A percentile compares a stretch with the other conserved stretches of the same genome.
Evolutionary conservation across 2,888 invertebrate genomes (phyloP).

Genomic region (Euspilapteryx auroguttella): DNA sequence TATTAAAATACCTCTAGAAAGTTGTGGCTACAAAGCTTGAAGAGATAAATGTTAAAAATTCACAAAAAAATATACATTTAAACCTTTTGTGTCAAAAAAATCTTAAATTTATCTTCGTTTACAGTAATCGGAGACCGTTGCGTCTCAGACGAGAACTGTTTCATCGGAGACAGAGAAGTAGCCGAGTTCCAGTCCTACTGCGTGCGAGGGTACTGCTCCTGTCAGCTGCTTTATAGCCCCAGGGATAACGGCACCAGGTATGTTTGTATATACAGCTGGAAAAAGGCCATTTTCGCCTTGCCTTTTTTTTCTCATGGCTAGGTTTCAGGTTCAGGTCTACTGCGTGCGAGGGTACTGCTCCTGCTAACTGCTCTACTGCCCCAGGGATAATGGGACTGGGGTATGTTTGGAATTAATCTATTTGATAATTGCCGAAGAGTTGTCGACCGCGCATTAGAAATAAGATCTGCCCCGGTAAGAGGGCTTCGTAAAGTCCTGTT

Average conservation of each 20-base stretch:
- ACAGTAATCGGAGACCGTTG: conserved; percentile 46
- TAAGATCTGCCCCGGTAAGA: too few species aligned
- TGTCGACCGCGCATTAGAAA: too few species aligned
- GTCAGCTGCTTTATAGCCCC: conserved; percentile 43
- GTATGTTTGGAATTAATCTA: too few species aligned
- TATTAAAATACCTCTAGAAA: too few species aligned
- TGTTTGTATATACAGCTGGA: conserved; percentile 2
- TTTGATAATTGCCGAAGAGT: too few species aligned
- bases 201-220: conserved; percentile 45
- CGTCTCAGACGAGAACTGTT: conserved; percentile 45
- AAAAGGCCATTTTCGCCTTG: too few species aligned
- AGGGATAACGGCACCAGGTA: conserved; percentile 49
- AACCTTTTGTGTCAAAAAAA: too few species aligned
- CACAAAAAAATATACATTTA: too few species aligned
- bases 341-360: conserved; percentile 49
- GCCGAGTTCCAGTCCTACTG: conserved; percentile 38
- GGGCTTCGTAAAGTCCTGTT: too few species aligned
- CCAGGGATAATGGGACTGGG: conserved; percentile 47
- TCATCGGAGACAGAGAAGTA: conserved; percentile 14
- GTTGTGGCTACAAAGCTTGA: too few species aligned
- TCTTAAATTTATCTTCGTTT: conserved; percentile 8
- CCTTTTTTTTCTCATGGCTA: too few species aligned
- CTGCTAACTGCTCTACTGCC: conserved; percentile 44
- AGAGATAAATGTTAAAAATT: too few species aligned
- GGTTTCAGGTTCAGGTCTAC: conserved; percentile 37